Percentiles rank a stretch among this genome's conserved stretches.
These are phyloP conservation scores for Hydraecia micacea DNA, from an alignment of 2,888 invertebrate genomes.

Conservation along the genomic window DNA sequence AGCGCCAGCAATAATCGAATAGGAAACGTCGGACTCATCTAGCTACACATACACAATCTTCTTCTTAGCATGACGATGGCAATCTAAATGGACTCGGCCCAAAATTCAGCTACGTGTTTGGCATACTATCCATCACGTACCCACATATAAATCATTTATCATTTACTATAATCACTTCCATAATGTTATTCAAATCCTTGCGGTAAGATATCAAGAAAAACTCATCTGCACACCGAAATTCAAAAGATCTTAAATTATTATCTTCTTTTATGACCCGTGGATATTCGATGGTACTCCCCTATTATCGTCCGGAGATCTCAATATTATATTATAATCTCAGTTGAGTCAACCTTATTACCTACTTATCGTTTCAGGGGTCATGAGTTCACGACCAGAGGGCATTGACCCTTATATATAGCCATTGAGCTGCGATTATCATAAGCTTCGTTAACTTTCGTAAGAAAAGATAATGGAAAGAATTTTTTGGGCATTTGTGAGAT, in stretches of 20 bases:
- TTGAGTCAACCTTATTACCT: conserved; percentile 28
- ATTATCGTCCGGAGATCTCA: conserved; percentile 1
- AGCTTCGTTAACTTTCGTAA: conserved; percentile 5
- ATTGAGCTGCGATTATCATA: background rate
- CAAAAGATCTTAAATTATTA: conserved; percentile 11
- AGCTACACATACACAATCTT: background rate
- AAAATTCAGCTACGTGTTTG: background rate
- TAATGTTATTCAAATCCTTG: background rate
- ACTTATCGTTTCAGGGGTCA: conserved; percentile 34
- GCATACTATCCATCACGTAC: too few species aligned
- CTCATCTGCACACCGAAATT: background rate
- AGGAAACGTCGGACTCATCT: background rate
- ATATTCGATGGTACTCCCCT: conserved; percentile 9
- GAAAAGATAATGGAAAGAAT: background rate
- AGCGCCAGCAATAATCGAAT: background rate
- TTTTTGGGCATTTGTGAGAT: background rate
- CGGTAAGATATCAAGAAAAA: background rate
- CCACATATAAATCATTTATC: background rate
- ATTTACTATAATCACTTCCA: background rate
- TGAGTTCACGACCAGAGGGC: conserved; percentile 39
- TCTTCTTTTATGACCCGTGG: conserved; percentile 25
- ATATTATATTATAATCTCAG: conserved; percentile 20
- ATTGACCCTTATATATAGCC: conserved; percentile 13
- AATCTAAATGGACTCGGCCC: background rate
- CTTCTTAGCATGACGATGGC: background rate